Base-by-base conservation (phyloP, 2,797 vertebrate species). In the Chloroceryle inda region DNA sequence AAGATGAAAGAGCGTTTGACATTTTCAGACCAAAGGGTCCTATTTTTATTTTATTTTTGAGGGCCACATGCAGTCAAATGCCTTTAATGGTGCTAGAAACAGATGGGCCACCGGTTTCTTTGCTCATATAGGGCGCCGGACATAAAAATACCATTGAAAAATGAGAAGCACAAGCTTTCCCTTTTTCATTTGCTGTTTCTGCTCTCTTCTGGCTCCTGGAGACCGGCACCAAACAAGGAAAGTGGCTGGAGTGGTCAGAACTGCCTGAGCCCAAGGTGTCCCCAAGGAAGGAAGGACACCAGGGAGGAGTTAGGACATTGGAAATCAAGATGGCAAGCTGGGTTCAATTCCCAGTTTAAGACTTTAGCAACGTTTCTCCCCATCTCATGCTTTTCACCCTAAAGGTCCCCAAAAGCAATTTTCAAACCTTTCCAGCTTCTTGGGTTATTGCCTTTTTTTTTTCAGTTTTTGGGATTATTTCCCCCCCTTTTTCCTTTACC, bases 1-100 rank as follows among this genome's bases (percentile, higher is more conserved):
- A 11, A 84, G 80, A 96, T 97, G 91, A 92, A 97, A 97, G 96
- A 88, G 88, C 44, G 3, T 58, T 76, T 95, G 95, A 94, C 96
- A 95, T 97, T 89, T 97, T 42, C 87, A 64, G 96, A 92, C 71
- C 94, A 55, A 92, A 95, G 88, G 92, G 82, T 85, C 68, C 78
- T 92, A 86, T 95, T 97, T 97, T 93, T 93, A 94, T 95, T 96
- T 97, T 88, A 90, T 93, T 96, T 94, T 94, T 33, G 96, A 92
- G 88, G 92, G 89, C 93, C 89, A 40, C 96, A 94, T 94, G 94
- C 92, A 53, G 95, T 23, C 92, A 45, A 38, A 67, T 27, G 82
- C 86, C 87, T 96, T 95, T 95, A 93, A 95, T 88, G 89, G 93
- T 69, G 69, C 89, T 79, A 64, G 79, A 96, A 95, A 93, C 85